These are phyloP conservation scores for Brachypalpus laphriformis DNA, from an alignment of 2,888 invertebrate species.

Conservation along the genomic window DNA sequence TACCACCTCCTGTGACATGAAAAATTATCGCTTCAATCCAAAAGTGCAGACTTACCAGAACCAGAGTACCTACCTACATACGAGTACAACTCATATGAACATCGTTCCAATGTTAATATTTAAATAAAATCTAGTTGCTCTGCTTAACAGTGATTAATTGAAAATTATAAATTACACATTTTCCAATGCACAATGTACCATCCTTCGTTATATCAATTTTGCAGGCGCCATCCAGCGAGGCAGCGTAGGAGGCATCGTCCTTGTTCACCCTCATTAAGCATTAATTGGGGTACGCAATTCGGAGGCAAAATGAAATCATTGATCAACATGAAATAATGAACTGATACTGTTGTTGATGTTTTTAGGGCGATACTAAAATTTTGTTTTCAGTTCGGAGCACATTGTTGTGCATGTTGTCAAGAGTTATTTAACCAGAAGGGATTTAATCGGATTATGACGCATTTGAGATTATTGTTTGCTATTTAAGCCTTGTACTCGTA, in stretches of 20 bases:
- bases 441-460: constrained; percentile 74
- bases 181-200: constrained; percentile 49
- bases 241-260: constrained; percentile 5
- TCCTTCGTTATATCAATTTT: constrained; percentile 62
- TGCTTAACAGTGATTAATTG: constrained; percentile 70
- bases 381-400: constrained; percentile 69
- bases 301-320: constrained; percentile 64
- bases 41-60: constrained; percentile 9
- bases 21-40: constrained; percentile 59
- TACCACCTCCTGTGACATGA: not conserved
- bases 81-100: constrained; percentile 5
- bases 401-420: constrained; percentile 72
- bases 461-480: constrained; percentile 71
- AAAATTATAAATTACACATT: constrained; percentile 70
- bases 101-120: constrained; percentile 62
- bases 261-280: constrained; percentile 62
- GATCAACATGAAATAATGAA: constrained; percentile 72
- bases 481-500: constrained; percentile 72
- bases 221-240: constrained; percentile 20
- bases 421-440: constrained; percentile 73
- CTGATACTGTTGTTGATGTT: constrained; percentile 73
- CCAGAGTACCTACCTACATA: not conserved
- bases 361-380: constrained; percentile 66
- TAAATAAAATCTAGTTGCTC: constrained; percentile 67
- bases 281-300: constrained; percentile 64